These are phyloP conservation scores for Anarrhichthys ocellatus DNA, from an alignment of 2,113 vertebrate genomes.

Conservation along the genomic window DNA sequence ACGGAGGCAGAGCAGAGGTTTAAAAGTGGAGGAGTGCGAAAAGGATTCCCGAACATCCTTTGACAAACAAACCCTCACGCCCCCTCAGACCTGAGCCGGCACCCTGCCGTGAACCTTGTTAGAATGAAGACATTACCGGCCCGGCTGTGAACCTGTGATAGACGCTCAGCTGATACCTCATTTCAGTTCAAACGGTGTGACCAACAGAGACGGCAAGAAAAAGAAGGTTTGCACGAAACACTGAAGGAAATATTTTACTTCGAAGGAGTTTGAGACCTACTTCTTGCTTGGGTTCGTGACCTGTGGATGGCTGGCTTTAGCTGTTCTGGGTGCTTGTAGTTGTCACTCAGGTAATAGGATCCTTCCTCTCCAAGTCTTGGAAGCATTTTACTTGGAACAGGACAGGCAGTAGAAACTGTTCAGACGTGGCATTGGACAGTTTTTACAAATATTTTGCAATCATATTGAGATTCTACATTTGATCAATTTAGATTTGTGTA, in stretches of 20 bases:
- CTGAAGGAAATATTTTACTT: not conserved
- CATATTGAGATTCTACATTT: not conserved
- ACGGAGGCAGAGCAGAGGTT: no score
- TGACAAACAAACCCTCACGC: slow-evolving; percentile 48
- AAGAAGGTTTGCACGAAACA: slow-evolving; percentile 18
- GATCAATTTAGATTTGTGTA: not conserved
- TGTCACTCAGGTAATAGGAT: not conserved
- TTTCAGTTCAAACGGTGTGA: slow-evolving; percentile 44
- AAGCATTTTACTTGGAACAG: not conserved
- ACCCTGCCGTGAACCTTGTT: slow-evolving; percentile 38
- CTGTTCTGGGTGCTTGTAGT: not conserved
- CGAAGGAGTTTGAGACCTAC: not conserved
- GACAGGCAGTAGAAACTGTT: not conserved
- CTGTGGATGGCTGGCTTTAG: not conserved
- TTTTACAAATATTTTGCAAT: not conserved
- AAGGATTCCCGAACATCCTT: slow-evolving; percentile 55
- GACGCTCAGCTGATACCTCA: slow-evolving; percentile 42
- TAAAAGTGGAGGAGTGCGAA: slow-evolving; percentile 1
- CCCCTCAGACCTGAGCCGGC: slow-evolving; percentile 31
- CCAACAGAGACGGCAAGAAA: slow-evolving; percentile 20
- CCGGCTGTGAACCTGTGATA: slow-evolving; percentile 53
- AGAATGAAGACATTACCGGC: slow-evolving; percentile 25
- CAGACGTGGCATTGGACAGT: not conserved
- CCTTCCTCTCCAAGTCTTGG: not conserved
- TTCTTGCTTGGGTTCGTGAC: not conserved